Conservation (phyloP, 2,113 vertebrate species). For the Syrrhaptes paradoxus region DNA sequence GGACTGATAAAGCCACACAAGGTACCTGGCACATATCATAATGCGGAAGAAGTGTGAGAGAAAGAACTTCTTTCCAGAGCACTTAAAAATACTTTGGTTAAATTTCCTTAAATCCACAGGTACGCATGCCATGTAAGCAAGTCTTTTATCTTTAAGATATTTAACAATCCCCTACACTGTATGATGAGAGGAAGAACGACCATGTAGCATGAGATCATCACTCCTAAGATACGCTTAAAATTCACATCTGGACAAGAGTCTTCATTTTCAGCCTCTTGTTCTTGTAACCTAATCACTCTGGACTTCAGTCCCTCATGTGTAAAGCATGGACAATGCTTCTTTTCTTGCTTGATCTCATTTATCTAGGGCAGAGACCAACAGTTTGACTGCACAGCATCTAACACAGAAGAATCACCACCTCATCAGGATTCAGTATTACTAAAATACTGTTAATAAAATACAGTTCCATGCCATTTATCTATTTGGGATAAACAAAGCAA, state of each 20-base stretch:
- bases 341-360: neutral
- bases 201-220: neutral
- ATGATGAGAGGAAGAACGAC: neutral
- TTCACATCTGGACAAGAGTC: neutral
- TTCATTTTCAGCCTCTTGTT: neutral
- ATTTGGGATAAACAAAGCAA: neutral
- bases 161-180: neutral
- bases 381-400: neutral
- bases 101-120: neutral
- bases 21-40: neutral
- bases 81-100: neutral
- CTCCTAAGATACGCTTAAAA: neutral
- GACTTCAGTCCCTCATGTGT: neutral
- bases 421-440: neutral
- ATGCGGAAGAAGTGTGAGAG: neutral
- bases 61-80: neutral
- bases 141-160: neutral
- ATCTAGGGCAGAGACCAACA: neutral
- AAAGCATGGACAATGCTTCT: neutral
- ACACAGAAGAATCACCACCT: neutral
- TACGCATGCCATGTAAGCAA: neutral
- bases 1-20: neutral
- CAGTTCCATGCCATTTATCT: neutral
- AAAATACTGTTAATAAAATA: neutral
- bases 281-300: neutral